Evolutionary conservation across 2,888 invertebrate genomes (phyloP), one percentile per base, ranked within the genome.

Genomic region (Phragmatobia fuliginosa): DNA sequence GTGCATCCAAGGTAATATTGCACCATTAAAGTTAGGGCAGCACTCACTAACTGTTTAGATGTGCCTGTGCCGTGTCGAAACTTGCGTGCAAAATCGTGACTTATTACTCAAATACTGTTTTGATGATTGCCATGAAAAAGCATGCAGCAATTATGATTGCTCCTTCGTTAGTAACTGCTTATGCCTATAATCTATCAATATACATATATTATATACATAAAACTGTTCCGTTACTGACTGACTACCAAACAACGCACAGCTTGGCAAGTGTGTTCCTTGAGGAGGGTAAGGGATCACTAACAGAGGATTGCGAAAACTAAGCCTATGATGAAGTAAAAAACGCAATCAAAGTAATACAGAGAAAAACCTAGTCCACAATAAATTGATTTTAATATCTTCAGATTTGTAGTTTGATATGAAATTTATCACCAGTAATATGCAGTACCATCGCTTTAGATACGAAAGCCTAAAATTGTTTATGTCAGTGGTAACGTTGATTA

Each of bases 31-130:
- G 80, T 83, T 86, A 85, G 87, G 84, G 83, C 79, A 74, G 77
- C 72, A 83, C 80, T 83, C 83, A 84, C 85, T 83, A 81, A 85
- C 83, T 79, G 81, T 86, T 83, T 71, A 74, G 87, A 87, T 87
- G 85, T 83, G 85, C 68, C 66, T 28, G 70, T 28, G 68, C 85
- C 80, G 81, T 90, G 87, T 85, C 79, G 91, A 85, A 91, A 91
- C 78, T 74, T 68, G 75, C 74, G 61, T 75, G 83, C 79, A 83
- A 81, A 85, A 79, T 90, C 91, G 91, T 92, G 91, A 90, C 87
- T 88, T 86, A 90, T 88, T 85, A 77, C 75, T 84, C 74, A 79
- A 83, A 79, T 78, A 73, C 71, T 77, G 77, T 74, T 80, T 76
- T 74, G 76, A 70, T 74, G 72, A 80, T 81, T 71, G 66, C 71